Base-by-base conservation (phyloP, 2,888 invertebrate genomes). In the Agonum fuliginosum region DNA sequence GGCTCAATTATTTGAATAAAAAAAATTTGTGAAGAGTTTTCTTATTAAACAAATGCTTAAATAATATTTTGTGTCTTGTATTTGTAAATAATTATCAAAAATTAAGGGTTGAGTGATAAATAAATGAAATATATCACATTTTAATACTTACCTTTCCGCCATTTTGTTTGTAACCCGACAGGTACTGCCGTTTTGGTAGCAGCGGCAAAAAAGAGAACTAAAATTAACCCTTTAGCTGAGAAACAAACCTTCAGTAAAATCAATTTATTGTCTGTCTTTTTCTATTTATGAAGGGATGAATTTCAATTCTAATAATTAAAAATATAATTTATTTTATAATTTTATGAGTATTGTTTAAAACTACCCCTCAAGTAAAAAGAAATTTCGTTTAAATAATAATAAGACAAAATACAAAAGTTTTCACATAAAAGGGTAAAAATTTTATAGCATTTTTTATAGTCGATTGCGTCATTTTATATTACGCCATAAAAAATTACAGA, bases 381-480 rank as follows among this genome's bases (percentile, higher is more conserved):
- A 48, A 48, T 17, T 48, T 54, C 20, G 1, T 62, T 62, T 17
- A 62, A 62, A 62, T 62, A 30, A 30, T 30, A 30, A 62, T 62
- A 14, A 62, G 62, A 62, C 17, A 19, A 2, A 14, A 62, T 14
- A 17, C 30, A 27, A 62, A 62, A 62, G 1, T 30, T 62, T 30
- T 22, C n/a, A 1, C 62, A 62, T 62, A 62, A 62, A 54, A 62
- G 17, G 70, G 69, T 24, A 24, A 46, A 70, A 46, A 70, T 46
- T 70, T 62, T 70, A 46, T 17, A 46, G 46, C 0, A 0, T 6
- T 10, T 24, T 24, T 70, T 46, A 70, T 70, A 67, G 62, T 6
- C 34, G 14, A 27, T 62, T 30, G 30, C 24, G 54, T 43, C 70
- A 22, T 43, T 70, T 70, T 70, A 41, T 70, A 70, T 70, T 62